Evolutionary conservation across 2,113 vertebrate species (phyloP).

Genomic region (Pimephales promelas): DNA sequence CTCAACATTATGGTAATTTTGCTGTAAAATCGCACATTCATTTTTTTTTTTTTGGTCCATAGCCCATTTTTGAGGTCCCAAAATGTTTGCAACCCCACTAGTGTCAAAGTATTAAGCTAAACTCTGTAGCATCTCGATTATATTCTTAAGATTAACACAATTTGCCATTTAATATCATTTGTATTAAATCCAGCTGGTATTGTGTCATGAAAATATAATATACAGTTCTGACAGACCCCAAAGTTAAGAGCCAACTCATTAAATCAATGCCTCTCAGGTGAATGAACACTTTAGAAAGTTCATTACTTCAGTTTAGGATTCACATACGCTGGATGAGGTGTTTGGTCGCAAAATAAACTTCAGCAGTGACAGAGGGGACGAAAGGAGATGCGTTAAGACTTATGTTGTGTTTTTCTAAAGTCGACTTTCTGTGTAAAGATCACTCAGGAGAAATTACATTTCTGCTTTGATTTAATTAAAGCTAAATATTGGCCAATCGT

Average conservation of each 20-base stretch:
- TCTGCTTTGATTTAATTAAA: slow-evolving; percentile 84
- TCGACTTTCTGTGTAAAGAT: slow-evolving; percentile 68
- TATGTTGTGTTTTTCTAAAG: slow-evolving; percentile 70
- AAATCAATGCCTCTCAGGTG: neutral
- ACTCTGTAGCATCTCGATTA: neutral
- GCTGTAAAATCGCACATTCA: neutral
- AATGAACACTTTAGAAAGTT: slow-evolving; percentile 35
- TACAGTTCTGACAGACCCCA: neutral
- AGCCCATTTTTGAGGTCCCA: neutral
- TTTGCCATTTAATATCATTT: neutral
- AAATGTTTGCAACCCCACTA: neutral
- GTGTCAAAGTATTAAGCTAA: neutral
- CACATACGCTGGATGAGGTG: neutral
- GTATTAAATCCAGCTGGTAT: neutral
- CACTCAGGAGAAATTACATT: slow-evolving; percentile 81
- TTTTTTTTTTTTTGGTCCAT: neutral
- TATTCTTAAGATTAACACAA: neutral
- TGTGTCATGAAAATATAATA: neutral
- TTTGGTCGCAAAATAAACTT: slow-evolving; percentile 3
- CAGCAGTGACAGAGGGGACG: slow-evolving; percentile 53
- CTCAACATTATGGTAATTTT: slow-evolving; percentile 2
- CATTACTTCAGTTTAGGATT: neutral
- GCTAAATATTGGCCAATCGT: slow-evolving; percentile 81
- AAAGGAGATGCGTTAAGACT: slow-evolving; percentile 67
- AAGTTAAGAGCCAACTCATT: neutral